phyloP scores from a whole-genome alignment of 2,113 vertebrate genomes.

The Gadus chalcogrammus region DNA sequence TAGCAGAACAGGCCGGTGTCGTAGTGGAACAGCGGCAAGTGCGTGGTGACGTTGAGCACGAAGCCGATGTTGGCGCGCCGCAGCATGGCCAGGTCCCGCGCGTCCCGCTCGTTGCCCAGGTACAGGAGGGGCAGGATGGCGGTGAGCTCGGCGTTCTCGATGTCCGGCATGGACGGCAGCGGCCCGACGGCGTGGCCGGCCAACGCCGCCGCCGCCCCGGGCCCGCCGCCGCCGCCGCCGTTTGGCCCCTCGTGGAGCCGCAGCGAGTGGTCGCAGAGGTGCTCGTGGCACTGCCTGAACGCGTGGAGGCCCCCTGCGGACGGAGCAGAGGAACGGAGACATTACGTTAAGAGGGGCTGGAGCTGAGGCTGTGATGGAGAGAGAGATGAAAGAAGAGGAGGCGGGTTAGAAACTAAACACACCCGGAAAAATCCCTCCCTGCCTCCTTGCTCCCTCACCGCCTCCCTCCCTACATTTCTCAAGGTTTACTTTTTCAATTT shows the following conservation, averaged over 20 bases:
- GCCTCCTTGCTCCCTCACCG: too few species aligned
- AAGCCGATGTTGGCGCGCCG: conserved; percentile 89
- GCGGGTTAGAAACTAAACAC: too few species aligned
- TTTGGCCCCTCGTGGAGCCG: conserved; percentile 88
- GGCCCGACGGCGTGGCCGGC: conserved; percentile 83
- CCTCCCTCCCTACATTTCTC: too few species aligned
- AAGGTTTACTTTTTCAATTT: too few species aligned
- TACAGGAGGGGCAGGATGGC: conserved; percentile 94
- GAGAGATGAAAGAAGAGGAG: too few species aligned
- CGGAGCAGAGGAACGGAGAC: too few species aligned
- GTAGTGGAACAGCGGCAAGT: conserved; percentile 94
- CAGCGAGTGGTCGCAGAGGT: conserved; percentile 96
- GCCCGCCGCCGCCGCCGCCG: conserved; percentile 72
- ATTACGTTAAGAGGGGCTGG: too few species aligned
- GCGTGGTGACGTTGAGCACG: conserved; percentile 94
- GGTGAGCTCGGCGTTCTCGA: conserved; percentile 95
- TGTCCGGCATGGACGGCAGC: conserved; percentile 91
- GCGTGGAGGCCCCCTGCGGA: conserved; percentile 87
- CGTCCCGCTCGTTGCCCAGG: conserved; percentile 93
- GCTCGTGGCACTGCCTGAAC: conserved; percentile 91
- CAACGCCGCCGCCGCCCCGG: conserved; percentile 85
- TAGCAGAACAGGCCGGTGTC: conserved; percentile 90
- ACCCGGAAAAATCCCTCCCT: too few species aligned
- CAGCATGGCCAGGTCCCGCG: conserved; percentile 89
- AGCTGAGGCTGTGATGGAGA: too few species aligned